These are phyloP conservation scores for Gadus chalcogrammus DNA, from an alignment of 2,113 vertebrate genomes.

Conservation along the genomic window DNA sequence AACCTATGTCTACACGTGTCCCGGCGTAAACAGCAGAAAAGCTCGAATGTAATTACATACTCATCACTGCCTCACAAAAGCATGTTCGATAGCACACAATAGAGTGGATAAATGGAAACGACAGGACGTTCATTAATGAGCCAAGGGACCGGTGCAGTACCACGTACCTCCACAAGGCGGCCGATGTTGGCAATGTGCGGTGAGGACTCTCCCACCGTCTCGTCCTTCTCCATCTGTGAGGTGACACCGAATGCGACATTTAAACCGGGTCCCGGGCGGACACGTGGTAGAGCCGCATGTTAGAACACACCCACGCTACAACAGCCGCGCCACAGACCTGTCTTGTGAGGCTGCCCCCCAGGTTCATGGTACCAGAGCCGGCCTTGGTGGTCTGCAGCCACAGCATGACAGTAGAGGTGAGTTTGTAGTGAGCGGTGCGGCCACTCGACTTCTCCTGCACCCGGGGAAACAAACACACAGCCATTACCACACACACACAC, in stretches of 20 bases:
- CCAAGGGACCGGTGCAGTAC: not conserved
- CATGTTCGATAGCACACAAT: no score
- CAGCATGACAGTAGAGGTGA: conserved; percentile 99
- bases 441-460: conserved; percentile 94
- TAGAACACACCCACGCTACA: not conserved
- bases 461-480: not conserved
- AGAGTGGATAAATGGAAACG: no score
- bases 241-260: not conserved
- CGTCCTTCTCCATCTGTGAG: conserved; percentile 94
- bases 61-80: no score
- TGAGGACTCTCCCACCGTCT: conserved; percentile 91
- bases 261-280: not conserved
- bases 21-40: no score
- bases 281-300: not conserved
- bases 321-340: conserved; percentile 74
- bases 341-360: conserved; percentile 96
- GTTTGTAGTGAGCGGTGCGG: conserved; percentile 97
- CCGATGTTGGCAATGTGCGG: conserved; percentile 98
- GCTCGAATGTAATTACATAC: no score
- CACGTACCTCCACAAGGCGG: conserved; percentile 92
- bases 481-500: not conserved
- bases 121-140: no score
- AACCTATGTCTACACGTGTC: no score
- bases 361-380: conserved; percentile 97
- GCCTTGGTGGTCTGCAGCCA: conserved; percentile 99